A percentile compares a stretch with the other conserved stretches of the same genome.
These are phyloP conservation scores for Ascidia mentula DNA, from an alignment of 23 tunicate species.

Conservation along the genomic window DNA sequence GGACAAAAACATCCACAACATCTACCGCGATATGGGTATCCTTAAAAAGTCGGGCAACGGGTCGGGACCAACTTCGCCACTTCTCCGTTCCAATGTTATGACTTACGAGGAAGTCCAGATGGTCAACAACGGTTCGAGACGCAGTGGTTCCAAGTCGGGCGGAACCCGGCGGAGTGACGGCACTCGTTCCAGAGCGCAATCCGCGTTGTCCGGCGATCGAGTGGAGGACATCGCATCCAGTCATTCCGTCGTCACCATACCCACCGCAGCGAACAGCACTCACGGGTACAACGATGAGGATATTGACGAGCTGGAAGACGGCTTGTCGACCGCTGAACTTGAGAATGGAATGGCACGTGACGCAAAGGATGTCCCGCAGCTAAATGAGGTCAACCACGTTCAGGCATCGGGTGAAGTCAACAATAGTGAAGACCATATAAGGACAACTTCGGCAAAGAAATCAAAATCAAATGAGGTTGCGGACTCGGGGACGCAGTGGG, in stretches of 20 bases:
- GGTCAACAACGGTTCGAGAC: not conserved
- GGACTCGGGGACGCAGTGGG: conserved; percentile 87
- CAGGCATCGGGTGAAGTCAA: not conserved
- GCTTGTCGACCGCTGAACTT: not conserved
- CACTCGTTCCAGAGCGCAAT: conserved; percentile 16
- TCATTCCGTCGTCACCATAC: conserved; percentile 28
- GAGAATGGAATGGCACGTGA: not conserved
- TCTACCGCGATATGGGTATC: conserved; percentile 79
- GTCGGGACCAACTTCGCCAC: conserved; percentile 15
- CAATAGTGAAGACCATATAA: not conserved
- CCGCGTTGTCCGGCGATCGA: conserved; percentile 4
- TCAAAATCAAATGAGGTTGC: conserved; percentile 19
- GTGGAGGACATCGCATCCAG: not conserved
- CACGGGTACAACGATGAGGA: not conserved
- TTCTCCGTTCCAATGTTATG: not conserved
- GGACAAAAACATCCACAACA: conserved; percentile 78
- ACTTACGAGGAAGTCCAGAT: conserved; percentile 3
- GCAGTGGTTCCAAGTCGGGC: conserved; percentile 6
- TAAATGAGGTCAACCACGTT: not conserved
- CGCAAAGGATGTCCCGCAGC: not conserved
- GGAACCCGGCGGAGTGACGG: conserved; percentile 33
- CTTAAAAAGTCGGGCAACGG: conserved; percentile 41
- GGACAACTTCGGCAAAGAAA: conserved; percentile 12
- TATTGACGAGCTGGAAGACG: not conserved
- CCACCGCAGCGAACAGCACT: conserved; percentile 22